A percentile compares a stretch with the other conserved stretches of the same genome.
Evolutionary conservation across 2,797 vertebrate genomes (phyloP).

Genomic region (Pseudomugil gertrudae): DNA sequence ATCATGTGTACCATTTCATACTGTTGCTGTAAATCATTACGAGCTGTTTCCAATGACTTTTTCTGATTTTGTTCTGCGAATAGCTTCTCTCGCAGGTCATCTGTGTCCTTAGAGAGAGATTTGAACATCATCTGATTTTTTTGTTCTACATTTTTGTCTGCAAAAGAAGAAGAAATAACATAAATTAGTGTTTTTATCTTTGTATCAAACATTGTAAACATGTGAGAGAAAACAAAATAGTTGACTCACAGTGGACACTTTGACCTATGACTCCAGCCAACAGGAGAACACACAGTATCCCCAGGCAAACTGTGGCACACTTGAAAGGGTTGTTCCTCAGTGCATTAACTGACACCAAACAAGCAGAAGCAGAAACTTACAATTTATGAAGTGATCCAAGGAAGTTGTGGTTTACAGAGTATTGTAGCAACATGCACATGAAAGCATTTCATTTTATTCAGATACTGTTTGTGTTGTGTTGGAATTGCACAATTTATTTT

Average conservation of each 20-base stretch:
- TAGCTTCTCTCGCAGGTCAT: constrained; percentile 33
- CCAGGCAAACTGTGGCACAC: constrained; percentile 48
- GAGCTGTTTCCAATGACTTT: accelerated
- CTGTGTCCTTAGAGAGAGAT: constrained; percentile 25
- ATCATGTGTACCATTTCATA: accelerated
- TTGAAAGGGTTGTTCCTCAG: constrained; percentile 63
- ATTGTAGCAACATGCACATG: constrained; percentile 9
- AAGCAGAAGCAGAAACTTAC: constrained; percentile 18
- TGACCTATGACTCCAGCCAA: constrained; percentile 60
- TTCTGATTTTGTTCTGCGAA: constrained; percentile 13
- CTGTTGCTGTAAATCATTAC: accelerated
- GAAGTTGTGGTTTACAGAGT: constrained; percentile 15
- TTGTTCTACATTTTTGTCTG: constrained; percentile 46
- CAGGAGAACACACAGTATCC: constrained; percentile 60
- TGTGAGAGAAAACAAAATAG: constrained; percentile 7
- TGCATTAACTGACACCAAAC: constrained; percentile 15
- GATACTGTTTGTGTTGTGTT: too few species aligned
- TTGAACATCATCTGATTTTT: constrained; percentile 29
- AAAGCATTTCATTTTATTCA: background rate
- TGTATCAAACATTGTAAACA: background rate
- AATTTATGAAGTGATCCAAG: constrained; percentile 20
- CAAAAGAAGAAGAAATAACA: background rate
- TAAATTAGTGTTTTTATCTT: background rate
- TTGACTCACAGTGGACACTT: constrained; percentile 62
- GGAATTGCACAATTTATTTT: too few species aligned